These are phyloP conservation scores for Pyxicephalus adspersus DNA, from an alignment of 2,113 vertebrate genomes.

Conservation along the genomic window DNA sequence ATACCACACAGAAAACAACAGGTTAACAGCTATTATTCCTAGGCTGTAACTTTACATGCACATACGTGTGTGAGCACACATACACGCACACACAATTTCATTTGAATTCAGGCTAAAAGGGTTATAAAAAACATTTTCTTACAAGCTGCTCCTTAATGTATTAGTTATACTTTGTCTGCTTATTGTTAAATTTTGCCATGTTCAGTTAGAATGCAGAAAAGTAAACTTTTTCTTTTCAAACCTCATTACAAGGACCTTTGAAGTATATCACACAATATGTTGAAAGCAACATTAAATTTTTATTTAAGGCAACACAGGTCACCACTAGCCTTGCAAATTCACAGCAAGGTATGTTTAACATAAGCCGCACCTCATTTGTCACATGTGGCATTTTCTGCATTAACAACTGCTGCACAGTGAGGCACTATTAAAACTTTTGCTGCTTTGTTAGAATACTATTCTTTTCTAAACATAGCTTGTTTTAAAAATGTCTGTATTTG, in stretches of 20 bases:
- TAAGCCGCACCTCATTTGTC: constrained; percentile 76
- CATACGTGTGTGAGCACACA: too few species aligned
- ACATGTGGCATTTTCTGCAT: constrained; percentile 59
- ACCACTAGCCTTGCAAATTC: constrained; percentile 73
- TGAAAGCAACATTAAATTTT: constrained; percentile 81
- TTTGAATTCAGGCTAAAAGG: too few species aligned
- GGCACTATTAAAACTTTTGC: constrained; percentile 55
- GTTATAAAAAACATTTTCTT: too few species aligned
- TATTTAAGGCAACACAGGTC: constrained; percentile 76
- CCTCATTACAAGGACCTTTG: constrained; percentile 66
- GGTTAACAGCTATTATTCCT: too few species aligned
- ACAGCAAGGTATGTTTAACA: constrained; percentile 76
- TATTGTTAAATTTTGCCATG: constrained; percentile 65
- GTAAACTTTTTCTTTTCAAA: constrained; percentile 73
- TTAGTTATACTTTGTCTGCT: constrained; percentile 24
- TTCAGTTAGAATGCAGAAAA: constrained; percentile 67
- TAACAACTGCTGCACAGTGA: constrained; percentile 55
- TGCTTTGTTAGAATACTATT: neutral
- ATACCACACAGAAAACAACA: too few species aligned
- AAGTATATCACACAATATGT: constrained; percentile 76
- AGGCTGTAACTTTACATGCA: too few species aligned
- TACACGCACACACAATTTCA: too few species aligned
- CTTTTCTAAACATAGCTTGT: too few species aligned
- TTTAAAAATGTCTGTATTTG: too few species aligned
- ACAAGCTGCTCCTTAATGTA: too few species aligned